A percentile compares a stretch with the other conserved stretches of the same genome.
Evolutionary conservation across 2,888 invertebrate genomes (phyloP).

Genomic region (Tetropium fuscum): DNA sequence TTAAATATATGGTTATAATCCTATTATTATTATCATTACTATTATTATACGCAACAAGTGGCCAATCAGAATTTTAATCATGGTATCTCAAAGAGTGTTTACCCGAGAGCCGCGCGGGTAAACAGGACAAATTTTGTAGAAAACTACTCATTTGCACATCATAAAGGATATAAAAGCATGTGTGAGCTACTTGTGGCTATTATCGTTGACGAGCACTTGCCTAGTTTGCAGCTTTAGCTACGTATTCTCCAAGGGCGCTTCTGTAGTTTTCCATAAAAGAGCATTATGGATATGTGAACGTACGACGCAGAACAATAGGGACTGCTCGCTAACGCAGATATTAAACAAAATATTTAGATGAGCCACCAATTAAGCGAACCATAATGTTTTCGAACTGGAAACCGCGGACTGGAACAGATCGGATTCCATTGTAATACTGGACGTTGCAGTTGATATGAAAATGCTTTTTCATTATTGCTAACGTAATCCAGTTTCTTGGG

Average conservation of each 20-base stretch:
- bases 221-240: conserved; percentile 53
- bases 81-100: conserved; percentile 45
- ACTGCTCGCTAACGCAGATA: conserved; percentile 31
- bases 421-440: neutral
- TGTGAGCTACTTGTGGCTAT: conserved; percentile 64
- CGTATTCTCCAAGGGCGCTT: conserved; percentile 55
- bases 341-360: conserved; percentile 49
- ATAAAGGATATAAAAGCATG: conserved; percentile 62
- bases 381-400: conserved; percentile 29
- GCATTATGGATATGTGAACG: conserved; percentile 42
- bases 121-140: conserved; percentile 63
- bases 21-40: no score
- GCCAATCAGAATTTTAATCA: conserved; percentile 45
- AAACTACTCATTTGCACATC: conserved; percentile 60
- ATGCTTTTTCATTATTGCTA: no score
- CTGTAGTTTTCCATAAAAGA: conserved; percentile 50
- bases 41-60: conserved; percentile 44
- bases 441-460: no score
- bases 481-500: no score
- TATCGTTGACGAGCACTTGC: conserved; percentile 63
- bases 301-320: conserved; percentile 20
- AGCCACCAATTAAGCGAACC: conserved; percentile 38
- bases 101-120: conserved; percentile 47
- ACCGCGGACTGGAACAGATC: neutral
- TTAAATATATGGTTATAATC: no score